phyloP scores from a whole-genome alignment of 2,797 vertebrate species.

The Malurus splendens region DNA sequence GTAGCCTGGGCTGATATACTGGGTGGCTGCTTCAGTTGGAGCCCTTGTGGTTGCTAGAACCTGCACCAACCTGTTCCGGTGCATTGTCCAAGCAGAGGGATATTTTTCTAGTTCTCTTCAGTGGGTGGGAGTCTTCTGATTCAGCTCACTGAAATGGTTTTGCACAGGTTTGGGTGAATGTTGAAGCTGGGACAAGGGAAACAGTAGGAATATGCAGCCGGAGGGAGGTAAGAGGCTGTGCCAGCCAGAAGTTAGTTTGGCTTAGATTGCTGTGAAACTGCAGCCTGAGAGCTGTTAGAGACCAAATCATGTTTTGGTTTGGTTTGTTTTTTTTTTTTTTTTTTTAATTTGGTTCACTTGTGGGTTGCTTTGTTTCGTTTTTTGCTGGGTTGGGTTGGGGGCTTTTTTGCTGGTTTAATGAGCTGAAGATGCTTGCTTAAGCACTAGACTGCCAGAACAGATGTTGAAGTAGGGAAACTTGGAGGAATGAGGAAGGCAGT shows the following conservation, averaged over 20 bases:
- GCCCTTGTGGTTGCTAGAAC: background rate
- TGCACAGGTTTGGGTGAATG: background rate
- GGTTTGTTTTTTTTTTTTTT: background rate
- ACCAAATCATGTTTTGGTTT: background rate
- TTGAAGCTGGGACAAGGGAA: background rate
- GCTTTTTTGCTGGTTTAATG: background rate
- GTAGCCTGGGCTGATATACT: background rate
- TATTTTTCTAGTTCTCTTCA: background rate
- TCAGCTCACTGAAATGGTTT: background rate
- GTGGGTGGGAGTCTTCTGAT: background rate
- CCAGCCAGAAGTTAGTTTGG: background rate
- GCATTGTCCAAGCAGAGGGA: background rate
- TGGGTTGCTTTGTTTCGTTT: background rate
- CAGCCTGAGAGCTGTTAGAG: background rate
- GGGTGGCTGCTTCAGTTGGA: background rate
- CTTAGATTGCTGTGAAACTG: background rate
- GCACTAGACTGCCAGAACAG: background rate
- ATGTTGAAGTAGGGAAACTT: background rate
- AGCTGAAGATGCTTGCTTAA: background rate
- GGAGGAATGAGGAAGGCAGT: background rate
- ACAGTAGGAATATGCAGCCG: background rate
- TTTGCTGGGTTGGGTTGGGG: background rate
- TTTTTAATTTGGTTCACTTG: background rate
- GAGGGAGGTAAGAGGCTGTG: background rate
- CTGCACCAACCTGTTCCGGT: constrained; percentile 8